Evolutionary conservation across 2,888 invertebrate genomes (phyloP).

Genomic region (Coleophora flavipennella): DNA sequence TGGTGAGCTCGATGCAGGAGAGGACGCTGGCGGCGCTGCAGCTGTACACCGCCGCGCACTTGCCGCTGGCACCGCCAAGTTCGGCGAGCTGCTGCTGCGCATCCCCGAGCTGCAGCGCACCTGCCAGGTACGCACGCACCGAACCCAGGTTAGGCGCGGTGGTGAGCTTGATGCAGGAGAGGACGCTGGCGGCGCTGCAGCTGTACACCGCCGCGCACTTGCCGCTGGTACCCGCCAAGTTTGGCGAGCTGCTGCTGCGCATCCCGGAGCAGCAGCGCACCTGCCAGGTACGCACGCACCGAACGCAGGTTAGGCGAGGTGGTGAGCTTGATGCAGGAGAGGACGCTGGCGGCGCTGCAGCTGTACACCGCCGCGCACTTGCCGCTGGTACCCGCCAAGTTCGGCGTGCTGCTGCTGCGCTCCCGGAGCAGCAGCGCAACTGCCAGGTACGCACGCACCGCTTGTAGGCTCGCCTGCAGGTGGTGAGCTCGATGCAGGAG

Average conservation of each 20-base stretch:
- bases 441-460: constrained; percentile 75
- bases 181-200: constrained; percentile 86
- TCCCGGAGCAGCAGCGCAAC: constrained; percentile 83
- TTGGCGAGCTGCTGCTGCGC: constrained; percentile 11
- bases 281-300: too few species aligned
- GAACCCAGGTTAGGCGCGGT: constrained; percentile 91
- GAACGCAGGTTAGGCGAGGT: too few species aligned
- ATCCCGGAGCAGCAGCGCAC: constrained; percentile 81
- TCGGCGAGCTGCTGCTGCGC: constrained; percentile 91
- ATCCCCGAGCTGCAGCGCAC: constrained; percentile 89
- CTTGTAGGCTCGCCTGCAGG: not conserved
- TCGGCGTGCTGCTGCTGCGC: constrained; percentile 88
- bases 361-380: not conserved
- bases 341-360: constrained; percentile 84
- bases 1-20: too few species aligned
- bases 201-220: constrained; percentile 92
- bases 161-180: constrained; percentile 95
- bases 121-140: constrained; percentile 79
- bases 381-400: constrained; percentile 94
- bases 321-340: too few species aligned
- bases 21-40: too few species aligned
- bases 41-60: constrained; percentile 74
- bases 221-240: constrained; percentile 87
- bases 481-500: too few species aligned
- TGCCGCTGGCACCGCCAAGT: constrained; percentile 95